Evolutionary conservation across 2,113 vertebrate genomes (phyloP).

Genomic region (Stegostoma tigrinum): DNA sequence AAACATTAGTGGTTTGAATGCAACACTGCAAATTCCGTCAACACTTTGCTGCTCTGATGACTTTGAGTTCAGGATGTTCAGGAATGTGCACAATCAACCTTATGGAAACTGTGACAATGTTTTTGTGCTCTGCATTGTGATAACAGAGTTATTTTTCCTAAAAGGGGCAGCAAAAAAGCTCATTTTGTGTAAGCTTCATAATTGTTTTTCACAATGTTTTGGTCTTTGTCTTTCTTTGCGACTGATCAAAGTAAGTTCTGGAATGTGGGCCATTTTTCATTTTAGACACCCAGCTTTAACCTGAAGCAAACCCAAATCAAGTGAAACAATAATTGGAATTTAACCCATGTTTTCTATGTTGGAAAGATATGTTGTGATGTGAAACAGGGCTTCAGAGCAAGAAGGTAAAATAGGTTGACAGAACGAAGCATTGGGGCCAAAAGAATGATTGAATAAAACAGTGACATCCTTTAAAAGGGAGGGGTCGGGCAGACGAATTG

Average conservation of each 20-base stretch:
- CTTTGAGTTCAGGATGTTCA: not conserved
- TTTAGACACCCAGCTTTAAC: not conserved
- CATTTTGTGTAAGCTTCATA: not conserved
- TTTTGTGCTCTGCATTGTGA: not conserved
- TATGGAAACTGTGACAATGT: not conserved
- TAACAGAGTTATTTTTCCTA: too few relatives aligned
- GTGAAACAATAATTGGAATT: not conserved
- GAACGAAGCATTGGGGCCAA: not conserved
- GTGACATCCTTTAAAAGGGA: not conserved
- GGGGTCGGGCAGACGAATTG: not conserved
- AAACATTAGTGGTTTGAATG: not conserved
- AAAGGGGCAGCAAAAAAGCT: not conserved
- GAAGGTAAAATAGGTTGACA: not conserved
- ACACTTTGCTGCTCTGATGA: not conserved
- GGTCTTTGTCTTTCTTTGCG: not conserved
- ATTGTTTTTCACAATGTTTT: not conserved
- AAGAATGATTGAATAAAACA: not conserved
- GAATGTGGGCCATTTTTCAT: not conserved
- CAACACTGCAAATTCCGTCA: not conserved
- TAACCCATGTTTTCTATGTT: not conserved
- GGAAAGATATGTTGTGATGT: not conserved
- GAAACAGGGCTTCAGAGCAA: not conserved
- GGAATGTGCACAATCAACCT: conserved; percentile 11
- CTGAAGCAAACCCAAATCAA: not conserved
- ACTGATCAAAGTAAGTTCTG: not conserved